These are phyloP conservation scores for Micronisus gabar DNA, from an alignment of 2,113 vertebrate species.

Conservation along the genomic window DNA sequence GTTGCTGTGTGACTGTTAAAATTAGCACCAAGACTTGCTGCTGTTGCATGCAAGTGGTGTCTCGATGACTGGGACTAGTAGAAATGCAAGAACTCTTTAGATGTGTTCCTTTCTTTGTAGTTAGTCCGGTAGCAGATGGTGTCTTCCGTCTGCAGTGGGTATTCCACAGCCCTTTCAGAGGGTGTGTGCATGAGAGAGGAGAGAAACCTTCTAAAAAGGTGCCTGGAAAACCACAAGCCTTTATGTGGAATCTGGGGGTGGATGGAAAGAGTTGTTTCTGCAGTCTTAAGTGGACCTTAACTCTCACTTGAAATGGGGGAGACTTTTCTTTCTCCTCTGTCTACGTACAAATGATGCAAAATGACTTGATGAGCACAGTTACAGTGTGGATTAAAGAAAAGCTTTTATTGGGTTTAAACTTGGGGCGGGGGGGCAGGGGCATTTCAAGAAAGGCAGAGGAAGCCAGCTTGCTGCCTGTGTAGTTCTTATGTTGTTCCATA, in stretches of 20 bases:
- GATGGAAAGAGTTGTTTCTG: not conserved
- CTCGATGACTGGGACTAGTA: not conserved
- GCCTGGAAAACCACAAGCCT: not conserved
- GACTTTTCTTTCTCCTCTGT: not conserved
- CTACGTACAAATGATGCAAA: rapidly evolving
- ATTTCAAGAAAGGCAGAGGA: not conserved
- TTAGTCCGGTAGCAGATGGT: not conserved
- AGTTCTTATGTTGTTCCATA: not conserved
- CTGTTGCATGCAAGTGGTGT: not conserved
- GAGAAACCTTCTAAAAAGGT: not conserved
- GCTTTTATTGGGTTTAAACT: not conserved
- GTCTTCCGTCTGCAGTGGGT: not conserved
- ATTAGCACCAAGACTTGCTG: not conserved
- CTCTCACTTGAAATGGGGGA: not conserved
- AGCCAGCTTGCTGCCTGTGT: not conserved
- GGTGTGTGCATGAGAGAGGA: not conserved
- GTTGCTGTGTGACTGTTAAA: not conserved
- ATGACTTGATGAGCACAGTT: not conserved
- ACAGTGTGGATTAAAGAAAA: not conserved
- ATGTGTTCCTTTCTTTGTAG: not conserved
- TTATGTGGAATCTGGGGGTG: not conserved
- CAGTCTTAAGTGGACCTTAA: not conserved
- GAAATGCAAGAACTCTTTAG: not conserved
- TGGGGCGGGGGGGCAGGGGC: rapidly evolving
- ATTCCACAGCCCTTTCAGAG: not conserved